Conservation (phyloP, 2,888 invertebrate species). For the Euzetes globulus region DNA sequence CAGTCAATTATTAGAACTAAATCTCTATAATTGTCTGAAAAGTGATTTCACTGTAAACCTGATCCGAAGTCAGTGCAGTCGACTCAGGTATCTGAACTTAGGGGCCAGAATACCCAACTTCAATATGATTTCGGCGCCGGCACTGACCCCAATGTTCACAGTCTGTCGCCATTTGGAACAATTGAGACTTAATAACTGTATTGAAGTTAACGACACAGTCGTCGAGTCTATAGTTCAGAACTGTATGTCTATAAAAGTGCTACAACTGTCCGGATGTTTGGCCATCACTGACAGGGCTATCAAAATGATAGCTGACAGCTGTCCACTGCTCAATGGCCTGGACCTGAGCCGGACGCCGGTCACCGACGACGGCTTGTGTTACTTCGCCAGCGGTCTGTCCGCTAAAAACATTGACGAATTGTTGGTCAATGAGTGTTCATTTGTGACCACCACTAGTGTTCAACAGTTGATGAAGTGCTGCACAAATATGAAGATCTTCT, state of each 20-base stretch:
- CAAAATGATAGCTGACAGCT: neutral
- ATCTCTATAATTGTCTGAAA: conserved; percentile 9
- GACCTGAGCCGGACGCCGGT: neutral
- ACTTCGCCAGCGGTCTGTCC: conserved; percentile 2
- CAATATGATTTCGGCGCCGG: neutral
- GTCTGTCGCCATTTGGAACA: neutral
- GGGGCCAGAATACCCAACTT: neutral
- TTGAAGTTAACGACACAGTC: neutral
- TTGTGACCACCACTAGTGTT: conserved; percentile 7
- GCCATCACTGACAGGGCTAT: neutral
- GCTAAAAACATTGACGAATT: neutral
- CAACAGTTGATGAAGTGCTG: neutral
- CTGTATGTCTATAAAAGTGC: neutral
- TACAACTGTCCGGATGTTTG: conserved; percentile 4
- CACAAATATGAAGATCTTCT: neutral
- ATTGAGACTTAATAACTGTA: neutral
- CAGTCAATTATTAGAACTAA: neutral
- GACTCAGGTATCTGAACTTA: neutral
- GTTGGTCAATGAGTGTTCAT: neutral
- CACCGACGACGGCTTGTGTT: neutral
- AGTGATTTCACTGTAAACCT: conserved; percentile 8
- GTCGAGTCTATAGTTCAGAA: neutral
- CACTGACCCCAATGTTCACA: neutral
- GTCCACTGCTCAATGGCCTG: neutral
- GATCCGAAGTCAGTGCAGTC: neutral